Evolutionary conservation across 2,113 vertebrate genomes (phyloP).

Genomic region (Mystacornis crossleyi): DNA sequence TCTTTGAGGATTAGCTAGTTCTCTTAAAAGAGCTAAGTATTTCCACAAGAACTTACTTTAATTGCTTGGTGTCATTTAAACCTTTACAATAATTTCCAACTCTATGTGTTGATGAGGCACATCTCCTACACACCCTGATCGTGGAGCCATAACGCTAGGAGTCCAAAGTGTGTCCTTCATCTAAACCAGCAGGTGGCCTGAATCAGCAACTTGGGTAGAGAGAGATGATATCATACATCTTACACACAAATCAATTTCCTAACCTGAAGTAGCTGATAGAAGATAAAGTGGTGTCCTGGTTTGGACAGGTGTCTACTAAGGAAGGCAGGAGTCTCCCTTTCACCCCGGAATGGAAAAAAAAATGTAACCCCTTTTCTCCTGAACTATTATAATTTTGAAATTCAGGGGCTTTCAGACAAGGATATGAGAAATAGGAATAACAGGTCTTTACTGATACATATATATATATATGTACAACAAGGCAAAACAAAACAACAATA

Average conservation of each 20-base stretch:
- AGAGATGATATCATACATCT: not conserved
- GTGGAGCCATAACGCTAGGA: accelerated
- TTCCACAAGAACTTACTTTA: not conserved
- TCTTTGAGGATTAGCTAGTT: not conserved
- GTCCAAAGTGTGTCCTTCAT: not conserved
- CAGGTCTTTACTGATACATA: too few relatives aligned
- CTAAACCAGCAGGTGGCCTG: not conserved
- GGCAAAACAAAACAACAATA: too few relatives aligned
- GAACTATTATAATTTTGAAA: too few relatives aligned
- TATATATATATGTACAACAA: too few relatives aligned
- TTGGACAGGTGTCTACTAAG: too few relatives aligned
- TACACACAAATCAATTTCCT: not conserved
- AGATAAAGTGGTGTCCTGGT: too few relatives aligned
- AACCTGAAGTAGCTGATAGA: not conserved
- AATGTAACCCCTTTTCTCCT: too few relatives aligned
- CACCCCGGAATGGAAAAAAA: too few relatives aligned
- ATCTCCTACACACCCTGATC: not conserved
- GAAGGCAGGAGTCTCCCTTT: too few relatives aligned
- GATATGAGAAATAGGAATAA: too few relatives aligned
- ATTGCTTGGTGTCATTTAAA: not conserved
- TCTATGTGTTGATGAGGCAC: not conserved
- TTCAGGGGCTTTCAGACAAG: too few relatives aligned
- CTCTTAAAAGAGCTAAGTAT: not conserved
- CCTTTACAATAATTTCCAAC: not conserved
- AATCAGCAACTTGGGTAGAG: not conserved